Conservation (phyloP, 2,113 vertebrate genomes). For the Perccottus glenii region DNA sequence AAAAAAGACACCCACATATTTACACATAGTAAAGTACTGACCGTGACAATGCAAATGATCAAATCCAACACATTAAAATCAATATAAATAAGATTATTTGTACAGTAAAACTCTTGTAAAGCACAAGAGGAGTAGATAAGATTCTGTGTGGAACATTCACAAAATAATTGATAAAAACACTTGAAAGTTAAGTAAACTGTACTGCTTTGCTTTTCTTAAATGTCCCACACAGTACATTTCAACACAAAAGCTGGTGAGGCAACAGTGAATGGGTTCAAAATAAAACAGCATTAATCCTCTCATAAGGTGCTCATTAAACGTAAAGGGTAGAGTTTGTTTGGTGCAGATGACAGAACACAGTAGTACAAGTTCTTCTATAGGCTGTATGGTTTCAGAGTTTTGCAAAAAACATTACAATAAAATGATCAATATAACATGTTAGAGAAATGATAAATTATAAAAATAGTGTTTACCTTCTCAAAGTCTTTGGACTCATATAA, state of each 20-base stretch:
- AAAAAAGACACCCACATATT: too few species aligned
- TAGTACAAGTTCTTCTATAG: constrained; percentile 43
- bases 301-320: not conserved
- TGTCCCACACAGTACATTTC: not conserved
- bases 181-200: too few species aligned
- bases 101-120: constrained; percentile 17
- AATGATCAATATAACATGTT: constrained; percentile 12
- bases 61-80: not conserved
- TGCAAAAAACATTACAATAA: constrained; percentile 40
- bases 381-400: constrained; percentile 59
- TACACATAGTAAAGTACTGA: too few species aligned
- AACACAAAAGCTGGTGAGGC: constrained; percentile 12
- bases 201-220: too few species aligned
- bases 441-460: constrained; percentile 45
- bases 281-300: not conserved
- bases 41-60: too few species aligned
- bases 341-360: constrained; percentile 1
- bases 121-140: not conserved
- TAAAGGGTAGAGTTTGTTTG: constrained; percentile 17
- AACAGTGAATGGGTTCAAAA: not conserved
- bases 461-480: constrained; percentile 37
- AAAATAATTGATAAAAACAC: not conserved
- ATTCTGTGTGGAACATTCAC: not conserved
- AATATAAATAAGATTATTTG: not conserved
- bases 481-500: constrained; percentile 51